These are phyloP conservation scores for Vireo altiloquus DNA, from an alignment of 2,113 vertebrate species.

Conservation along the genomic window DNA sequence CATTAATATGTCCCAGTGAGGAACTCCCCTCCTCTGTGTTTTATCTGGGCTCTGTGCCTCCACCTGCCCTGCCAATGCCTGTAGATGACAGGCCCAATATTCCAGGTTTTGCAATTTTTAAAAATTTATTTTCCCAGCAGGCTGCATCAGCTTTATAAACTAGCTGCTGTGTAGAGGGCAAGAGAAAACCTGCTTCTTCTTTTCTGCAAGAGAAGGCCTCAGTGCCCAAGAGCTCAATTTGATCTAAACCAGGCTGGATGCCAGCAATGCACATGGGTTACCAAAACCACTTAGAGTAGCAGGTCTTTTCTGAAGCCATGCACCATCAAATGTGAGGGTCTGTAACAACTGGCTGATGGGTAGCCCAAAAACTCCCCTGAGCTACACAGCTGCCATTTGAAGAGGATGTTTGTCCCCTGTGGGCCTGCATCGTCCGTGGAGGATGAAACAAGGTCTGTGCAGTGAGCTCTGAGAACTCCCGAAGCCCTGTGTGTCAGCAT, in stretches of 20 bases:
- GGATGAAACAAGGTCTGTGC: not conserved
- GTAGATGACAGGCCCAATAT: not conserved
- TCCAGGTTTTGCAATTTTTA: not conserved
- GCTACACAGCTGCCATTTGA: not conserved
- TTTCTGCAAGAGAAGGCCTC: not conserved
- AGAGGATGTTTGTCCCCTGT: not conserved
- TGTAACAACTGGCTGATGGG: not conserved
- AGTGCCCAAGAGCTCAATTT: not conserved
- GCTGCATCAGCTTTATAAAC: not conserved
- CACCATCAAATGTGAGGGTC: not conserved
- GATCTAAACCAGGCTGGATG: not conserved
- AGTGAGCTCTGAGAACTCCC: not conserved
- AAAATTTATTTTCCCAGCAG: not conserved
- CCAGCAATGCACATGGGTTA: not conserved
- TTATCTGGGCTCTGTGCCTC: not conserved
- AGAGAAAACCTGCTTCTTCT: not conserved
- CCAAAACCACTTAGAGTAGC: not conserved
- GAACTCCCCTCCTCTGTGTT: not conserved
- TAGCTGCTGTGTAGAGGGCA: not conserved
- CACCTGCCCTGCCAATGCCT: not conserved
- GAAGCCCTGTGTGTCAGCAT: not conserved
- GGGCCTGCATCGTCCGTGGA: fast-evolving
- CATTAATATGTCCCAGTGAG: fast-evolving
- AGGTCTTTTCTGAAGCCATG: not conserved
- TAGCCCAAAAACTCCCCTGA: not conserved